Evolutionary conservation across 2,797 vertebrate genomes (phyloP).

Genomic region (Acrossocheilus fasciatus): DNA sequence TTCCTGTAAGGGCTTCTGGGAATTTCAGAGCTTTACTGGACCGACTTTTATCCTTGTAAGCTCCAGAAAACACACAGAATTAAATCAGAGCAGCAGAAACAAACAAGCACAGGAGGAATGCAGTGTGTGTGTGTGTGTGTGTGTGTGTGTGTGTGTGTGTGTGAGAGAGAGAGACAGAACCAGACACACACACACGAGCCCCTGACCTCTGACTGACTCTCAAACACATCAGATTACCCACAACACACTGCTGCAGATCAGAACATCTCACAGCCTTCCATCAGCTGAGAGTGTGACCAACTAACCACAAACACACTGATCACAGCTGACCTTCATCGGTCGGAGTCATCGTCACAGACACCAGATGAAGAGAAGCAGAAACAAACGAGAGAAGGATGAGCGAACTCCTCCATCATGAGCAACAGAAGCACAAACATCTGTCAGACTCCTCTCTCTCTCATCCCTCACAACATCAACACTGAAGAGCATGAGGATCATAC

Average conservation of each 20-base stretch:
- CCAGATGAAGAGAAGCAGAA: not conserved
- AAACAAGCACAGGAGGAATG: not conserved
- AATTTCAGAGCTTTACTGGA: constrained; percentile 61
- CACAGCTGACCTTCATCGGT: not conserved
- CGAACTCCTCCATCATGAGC: not conserved
- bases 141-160: not conserved
- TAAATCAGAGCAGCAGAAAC: constrained; percentile 25
- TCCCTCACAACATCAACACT: not conserved
- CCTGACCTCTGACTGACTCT: not conserved
- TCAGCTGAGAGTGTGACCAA: not conserved
- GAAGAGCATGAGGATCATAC: not conserved
- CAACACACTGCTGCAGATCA: constrained; percentile 6
- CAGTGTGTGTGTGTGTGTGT: not conserved
- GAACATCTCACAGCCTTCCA: not conserved
- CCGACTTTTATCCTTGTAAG: constrained; percentile 62
- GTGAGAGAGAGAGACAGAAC: not conserved
- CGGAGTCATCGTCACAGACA: not conserved
- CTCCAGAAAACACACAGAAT: constrained; percentile 37
- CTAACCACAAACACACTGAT: not conserved
- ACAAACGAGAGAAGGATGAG: not conserved
- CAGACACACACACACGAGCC: not conserved
- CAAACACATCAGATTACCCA: constrained; percentile 8
- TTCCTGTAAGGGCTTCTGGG: constrained; percentile 62
- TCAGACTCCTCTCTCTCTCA: not conserved
- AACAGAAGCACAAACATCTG: constrained; percentile 1